phyloP scores from a whole-genome alignment of 1,140 invertebrate species.

The Aphaenogaster rudis region DNA sequence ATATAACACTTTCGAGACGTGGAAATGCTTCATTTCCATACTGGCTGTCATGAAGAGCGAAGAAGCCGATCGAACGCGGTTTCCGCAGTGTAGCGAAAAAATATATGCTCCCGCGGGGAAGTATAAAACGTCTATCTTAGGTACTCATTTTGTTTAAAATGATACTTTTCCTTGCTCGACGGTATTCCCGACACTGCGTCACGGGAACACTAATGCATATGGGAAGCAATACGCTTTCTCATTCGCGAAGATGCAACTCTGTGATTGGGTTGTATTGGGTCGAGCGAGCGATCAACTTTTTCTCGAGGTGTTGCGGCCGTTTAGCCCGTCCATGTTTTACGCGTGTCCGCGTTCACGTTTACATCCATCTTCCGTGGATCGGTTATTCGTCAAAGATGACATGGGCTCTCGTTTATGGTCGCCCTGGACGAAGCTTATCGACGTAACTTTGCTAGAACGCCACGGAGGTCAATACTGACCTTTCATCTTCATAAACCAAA shows the following conservation, averaged over 20 bases:
- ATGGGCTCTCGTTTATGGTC: not conserved
- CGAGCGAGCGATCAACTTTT: constrained; percentile 9
- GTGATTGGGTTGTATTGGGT: not conserved
- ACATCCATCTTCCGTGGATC: constrained; percentile 15
- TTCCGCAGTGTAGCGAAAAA: not conserved
- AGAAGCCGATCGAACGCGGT: constrained; percentile 3
- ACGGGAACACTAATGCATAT: not conserved
- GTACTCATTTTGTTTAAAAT: constrained; percentile 1
- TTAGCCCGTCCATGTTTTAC: not conserved
- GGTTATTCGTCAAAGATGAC: constrained; percentile 29
- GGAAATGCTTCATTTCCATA: constrained; percentile 62
- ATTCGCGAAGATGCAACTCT: not conserved
- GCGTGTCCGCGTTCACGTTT: not conserved
- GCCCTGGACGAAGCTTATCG: constrained; percentile 21
- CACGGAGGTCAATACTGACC: constrained; percentile 22
- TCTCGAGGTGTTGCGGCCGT: not conserved
- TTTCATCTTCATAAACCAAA: constrained; percentile 43
- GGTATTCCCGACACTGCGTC: not conserved
- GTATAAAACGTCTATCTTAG: constrained; percentile 27
- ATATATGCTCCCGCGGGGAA: not conserved
- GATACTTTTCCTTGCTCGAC: constrained; percentile 5
- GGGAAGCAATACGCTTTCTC: not conserved
- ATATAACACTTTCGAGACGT: constrained; percentile 33
- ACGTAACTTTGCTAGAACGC: constrained; percentile 16
- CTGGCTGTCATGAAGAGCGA: constrained; percentile 14